A percentile compares a stretch with the other conserved stretches of the same genome.
These are phyloP conservation scores for Tupaia chinensis DNA, from an alignment of 2,113 vertebrate species.

Conservation along the genomic window DNA sequence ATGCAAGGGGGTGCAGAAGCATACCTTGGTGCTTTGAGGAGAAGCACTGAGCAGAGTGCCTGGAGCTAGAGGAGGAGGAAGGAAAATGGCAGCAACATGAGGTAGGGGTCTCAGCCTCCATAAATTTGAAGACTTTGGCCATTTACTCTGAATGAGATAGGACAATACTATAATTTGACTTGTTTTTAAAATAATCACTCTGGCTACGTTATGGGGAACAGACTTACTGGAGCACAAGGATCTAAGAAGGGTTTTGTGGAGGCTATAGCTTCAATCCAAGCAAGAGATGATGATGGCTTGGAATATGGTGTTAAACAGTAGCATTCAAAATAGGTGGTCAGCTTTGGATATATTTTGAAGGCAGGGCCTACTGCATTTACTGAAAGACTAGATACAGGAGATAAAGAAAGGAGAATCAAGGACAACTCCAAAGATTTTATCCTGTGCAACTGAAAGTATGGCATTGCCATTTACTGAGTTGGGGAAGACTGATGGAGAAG, in stretches of 20 bases:
- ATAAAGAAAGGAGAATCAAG: slow-evolving; percentile 8
- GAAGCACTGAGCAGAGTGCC: not conserved
- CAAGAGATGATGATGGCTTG: not conserved
- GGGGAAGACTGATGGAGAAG: slow-evolving; percentile 21
- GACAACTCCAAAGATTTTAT: not conserved
- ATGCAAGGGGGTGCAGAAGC: not conserved
- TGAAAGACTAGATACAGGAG: not conserved
- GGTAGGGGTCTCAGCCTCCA: not conserved
- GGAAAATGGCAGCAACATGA: not conserved
- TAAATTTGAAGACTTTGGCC: not conserved
- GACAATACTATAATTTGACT: not conserved
- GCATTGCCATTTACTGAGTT: slow-evolving; percentile 54
- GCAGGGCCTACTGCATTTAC: not conserved
- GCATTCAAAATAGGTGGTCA: slow-evolving; percentile 8
- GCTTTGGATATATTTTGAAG: not conserved
- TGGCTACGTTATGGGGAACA: not conserved
- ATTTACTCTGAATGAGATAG: not conserved
- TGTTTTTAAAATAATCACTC: slow-evolving; percentile 23
- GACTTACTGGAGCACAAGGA: not conserved
- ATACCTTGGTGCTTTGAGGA: not conserved
- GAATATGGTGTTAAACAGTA: not conserved
- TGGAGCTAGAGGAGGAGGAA: not conserved
- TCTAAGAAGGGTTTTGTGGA: not conserved
- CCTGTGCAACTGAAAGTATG: slow-evolving; percentile 55
- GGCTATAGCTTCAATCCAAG: not conserved